phyloP scores from a whole-genome alignment of 2,113 vertebrate genomes.

The Octodon degus region DNA sequence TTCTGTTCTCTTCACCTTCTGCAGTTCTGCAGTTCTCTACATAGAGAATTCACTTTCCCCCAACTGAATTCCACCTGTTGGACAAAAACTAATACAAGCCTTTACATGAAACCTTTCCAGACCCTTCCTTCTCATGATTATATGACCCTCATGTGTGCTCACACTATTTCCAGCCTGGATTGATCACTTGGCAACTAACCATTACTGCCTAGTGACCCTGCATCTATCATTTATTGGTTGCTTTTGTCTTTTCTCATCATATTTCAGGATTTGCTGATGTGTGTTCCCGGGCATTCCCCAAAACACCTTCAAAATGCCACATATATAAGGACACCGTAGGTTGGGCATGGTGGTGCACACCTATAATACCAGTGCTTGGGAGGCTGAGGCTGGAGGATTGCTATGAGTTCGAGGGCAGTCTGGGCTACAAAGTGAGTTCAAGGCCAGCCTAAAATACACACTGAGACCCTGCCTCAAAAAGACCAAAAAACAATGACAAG shows the following conservation, averaged over 20 bases:
- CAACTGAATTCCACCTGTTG: neutral
- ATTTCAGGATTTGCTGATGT: neutral
- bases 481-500: neutral
- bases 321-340: neutral
- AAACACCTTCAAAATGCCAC: neutral
- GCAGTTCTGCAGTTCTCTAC: neutral
- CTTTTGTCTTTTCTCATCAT: constrained; percentile 37
- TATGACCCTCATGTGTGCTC: neutral
- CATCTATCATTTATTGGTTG: neutral
- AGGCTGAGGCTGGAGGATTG: neutral
- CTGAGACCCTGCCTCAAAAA: neutral
- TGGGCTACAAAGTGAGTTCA: neutral
- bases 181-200: neutral
- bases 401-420: neutral
- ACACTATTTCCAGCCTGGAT: neutral
- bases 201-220: neutral
- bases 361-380: neutral
- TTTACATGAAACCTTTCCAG: neutral
- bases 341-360: neutral
- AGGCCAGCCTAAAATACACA: neutral
- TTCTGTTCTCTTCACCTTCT: neutral
- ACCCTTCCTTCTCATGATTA: neutral
- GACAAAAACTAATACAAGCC: neutral
- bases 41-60: neutral
- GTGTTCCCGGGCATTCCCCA: neutral